Percentiles rank a stretch among this genome's conserved stretches.
Conservation (phyloP, 2,113 vertebrate genomes). For the Helogale parvula region DNA sequence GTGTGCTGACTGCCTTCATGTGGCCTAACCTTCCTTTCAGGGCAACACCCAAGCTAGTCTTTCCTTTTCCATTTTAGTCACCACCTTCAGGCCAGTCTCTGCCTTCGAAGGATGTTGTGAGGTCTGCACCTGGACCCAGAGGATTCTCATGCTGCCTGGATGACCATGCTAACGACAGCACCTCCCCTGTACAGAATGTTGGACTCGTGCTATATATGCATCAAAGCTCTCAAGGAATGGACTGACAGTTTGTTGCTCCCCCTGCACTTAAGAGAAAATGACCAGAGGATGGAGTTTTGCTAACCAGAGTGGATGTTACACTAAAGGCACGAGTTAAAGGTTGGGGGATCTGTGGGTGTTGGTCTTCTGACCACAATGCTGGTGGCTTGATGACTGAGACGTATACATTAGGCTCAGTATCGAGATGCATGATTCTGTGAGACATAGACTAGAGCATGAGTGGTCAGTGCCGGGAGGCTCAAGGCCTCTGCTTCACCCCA, state of each 20-base stretch:
- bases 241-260: background rate
- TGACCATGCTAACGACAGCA: background rate
- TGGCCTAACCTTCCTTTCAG: background rate
- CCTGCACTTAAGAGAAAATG: background rate
- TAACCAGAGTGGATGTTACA: background rate
- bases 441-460: background rate
- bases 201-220: background rate
- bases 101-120: background rate
- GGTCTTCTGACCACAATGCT: background rate
- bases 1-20: background rate
- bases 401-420: background rate
- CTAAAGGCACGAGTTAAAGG: background rate
- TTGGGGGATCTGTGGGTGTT: background rate
- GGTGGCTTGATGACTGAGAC: background rate
- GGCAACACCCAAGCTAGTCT: background rate
- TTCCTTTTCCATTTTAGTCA: background rate
- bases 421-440: background rate
- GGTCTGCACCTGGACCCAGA: background rate
- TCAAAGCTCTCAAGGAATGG: background rate
- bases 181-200: background rate
- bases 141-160: background rate
- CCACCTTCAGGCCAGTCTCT: background rate
- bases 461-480: fast-evolving
- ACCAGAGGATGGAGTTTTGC: background rate
- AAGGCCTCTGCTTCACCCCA: background rate